Evolutionary conservation across 1,140 invertebrate species (phyloP), one percentile per base, ranked within the genome.

Genomic region (Orussus abietinus): DNA sequence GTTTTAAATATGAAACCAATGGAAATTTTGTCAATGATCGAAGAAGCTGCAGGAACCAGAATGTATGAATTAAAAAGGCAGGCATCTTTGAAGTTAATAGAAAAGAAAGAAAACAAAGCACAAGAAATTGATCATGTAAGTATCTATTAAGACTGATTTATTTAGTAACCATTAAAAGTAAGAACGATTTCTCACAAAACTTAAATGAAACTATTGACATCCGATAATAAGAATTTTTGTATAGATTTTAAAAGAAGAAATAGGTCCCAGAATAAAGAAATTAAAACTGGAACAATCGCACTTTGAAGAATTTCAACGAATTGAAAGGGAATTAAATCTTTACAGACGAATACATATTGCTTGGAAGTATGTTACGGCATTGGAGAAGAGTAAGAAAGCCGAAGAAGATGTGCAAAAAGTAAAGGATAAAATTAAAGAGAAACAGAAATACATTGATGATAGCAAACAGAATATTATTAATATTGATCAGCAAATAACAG

Each of bases 1-100:
- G 96, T 99, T 1, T 77, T 99, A 2, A 99, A 97, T 66, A 99
- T 99, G 96, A 99, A 98, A 63, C 93, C 96, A 10, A 80, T 83
- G 42, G 96, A 99, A 86, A 96, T 98, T 64, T 75, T 99, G 20
- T 90, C 91, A 1, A 98, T 99, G 94, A 87, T 99, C 42, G 97
- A 99, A 75, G 97, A 99, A 77, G 95, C 96, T 15, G 94, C 95
- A 1, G 96, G 96, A n/a, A 98, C 96, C 1, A 85, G 88, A 58
- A 87, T 97, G 81, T 99, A 98, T 72, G 95, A 99, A 71, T 80
- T 80, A 1, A 99, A 99, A 64, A 95, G 93, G 59, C 86, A 92
- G 54, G 79, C 78, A 20, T 87, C 93, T 1, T 78, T 91, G 45
- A 91, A 85, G 61, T 89, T 86, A 0, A 93, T 99, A 45, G 88